Base-by-base conservation (phyloP, 2,797 vertebrate species). In the Spinus olivaceus region DNA sequence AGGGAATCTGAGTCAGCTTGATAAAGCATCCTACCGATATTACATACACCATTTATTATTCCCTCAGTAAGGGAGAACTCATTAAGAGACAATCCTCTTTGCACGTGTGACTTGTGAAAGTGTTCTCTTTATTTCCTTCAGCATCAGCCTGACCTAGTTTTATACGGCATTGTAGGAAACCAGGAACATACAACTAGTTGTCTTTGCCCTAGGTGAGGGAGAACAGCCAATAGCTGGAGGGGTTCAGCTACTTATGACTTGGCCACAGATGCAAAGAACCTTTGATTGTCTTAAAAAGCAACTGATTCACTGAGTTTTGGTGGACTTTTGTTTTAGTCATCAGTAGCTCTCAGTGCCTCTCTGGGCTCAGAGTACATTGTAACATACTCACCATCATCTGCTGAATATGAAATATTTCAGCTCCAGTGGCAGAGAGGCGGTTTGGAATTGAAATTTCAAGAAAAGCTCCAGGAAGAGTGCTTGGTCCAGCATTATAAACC, bases 401-500 rank as follows among this genome's bases (percentile, higher is more conserved):
- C 87, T 98, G 97, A 95, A 99, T 97, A 11, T 99, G 98, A 96
- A 99, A 99, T 98, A 99, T 99, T 97, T 99, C 98, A 0, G 98
- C 98, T 77, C 99, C 99, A 51, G 92, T 99, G 64, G 98, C 96
- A 93, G 98, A 98, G 86, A 99, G 98, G 19, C 98, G 98, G 96
- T 98, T 99, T 50, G 99, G 99, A 97, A 99, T 98, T 57, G 98
- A 98, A 96, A 99, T 98, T 96, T 98, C 98, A 96, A 99, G 97
- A 14, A 97, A 98, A 63, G 99, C 99, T 84, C 98, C 98, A 39
- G 99, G 99, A 25, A 99, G 98, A 87, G 98, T 98, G 97, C 99
- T 99, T 76, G 99, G 99, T 44, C 99, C 99, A 76, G 98, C 98
- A 97, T 99, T 99, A 96, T 99, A 99, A 94, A 99, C 98, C 99